Base-by-base conservation (phyloP, 2,888 invertebrate genomes). In the Gari tellinella region DNA sequence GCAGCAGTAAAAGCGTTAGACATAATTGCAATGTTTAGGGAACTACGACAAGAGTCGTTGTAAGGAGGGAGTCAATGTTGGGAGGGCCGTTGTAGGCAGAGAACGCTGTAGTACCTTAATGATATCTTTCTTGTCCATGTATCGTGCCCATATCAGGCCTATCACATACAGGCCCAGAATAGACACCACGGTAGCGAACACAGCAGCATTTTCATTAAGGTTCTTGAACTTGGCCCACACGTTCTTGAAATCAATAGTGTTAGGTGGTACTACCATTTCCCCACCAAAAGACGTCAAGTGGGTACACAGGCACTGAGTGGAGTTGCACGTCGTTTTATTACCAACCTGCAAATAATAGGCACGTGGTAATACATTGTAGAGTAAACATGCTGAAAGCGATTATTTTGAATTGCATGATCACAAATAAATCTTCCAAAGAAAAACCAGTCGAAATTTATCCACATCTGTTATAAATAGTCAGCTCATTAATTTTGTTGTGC, bases 261-360 rank as follows among this genome's bases (percentile, higher is more conserved):
- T 92, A 1, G 90, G 90, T 4, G 91, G 90, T 3, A 91, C 91
- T 8, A 85, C 90, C 58, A 91, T 87, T 78, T 91, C 91, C 12
- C 91, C 89, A 1, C 91, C 91, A 67, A 92, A 92, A 3, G 92
- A 90, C 4, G 92, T 92, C 80, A 92, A 80, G 70, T 92, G 92
- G 45, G 79, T 88, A 58, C 90, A 91, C 26, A 88, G 69, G 68
- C 92, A 92, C 63, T 88, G 87, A 0, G 91, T 91, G 40, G 81
- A 78, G 67, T 84, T 84, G 37, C 82, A 82, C 14, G 88, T 89
- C 1, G 91, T 91, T 49, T 82, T 60, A n/a, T 81, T 80, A 0
- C 90, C 89, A 14, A 90, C 89, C 91, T 91, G 73, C 8, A 46
- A 19, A 43, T 1, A n/a, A 21, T 37, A 61, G n/a, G n/a, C n/a